Conservation (phyloP, 37 sponge, comb jelly and placozoan species). For the Amphimedon queenslandica region DNA sequence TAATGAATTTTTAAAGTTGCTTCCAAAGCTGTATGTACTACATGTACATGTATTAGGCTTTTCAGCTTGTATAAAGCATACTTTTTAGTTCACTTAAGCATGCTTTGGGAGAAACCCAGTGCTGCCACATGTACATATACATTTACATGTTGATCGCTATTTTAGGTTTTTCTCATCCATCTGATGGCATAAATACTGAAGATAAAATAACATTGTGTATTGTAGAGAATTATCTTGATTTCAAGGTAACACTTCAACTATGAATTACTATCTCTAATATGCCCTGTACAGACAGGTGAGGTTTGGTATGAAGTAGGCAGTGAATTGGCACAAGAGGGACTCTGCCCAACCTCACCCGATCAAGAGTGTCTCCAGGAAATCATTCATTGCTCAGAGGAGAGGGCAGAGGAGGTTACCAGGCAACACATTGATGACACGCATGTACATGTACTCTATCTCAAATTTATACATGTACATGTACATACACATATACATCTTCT, state of each 20-base stretch:
- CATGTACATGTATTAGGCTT: too few relatives aligned
- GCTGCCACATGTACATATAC: too few relatives aligned
- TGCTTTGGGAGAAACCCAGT: too few relatives aligned
- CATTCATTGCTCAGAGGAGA: conserved; percentile 66
- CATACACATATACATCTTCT: background rate
- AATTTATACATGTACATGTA: conserved; percentile 7
- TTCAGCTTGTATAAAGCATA: background rate
- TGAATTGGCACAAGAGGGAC: conserved; percentile 84
- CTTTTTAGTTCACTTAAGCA: background rate
- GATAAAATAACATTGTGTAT: conserved; percentile 87
- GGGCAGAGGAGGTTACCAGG: conserved; percentile 75
- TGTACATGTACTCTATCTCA: conserved; percentile 44
- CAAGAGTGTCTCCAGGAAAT: conserved; percentile 87
- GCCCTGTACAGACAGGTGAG: too few relatives aligned
- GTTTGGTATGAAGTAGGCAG: conserved; percentile 75
- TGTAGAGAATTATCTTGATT: conserved; percentile 84
- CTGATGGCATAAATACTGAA: conserved; percentile 60
- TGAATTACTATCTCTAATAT: background rate
- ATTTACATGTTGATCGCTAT: too few relatives aligned
- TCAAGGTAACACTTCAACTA: conserved; percentile 64
- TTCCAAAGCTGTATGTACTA: too few relatives aligned
- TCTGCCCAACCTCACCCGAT: conserved; percentile 86
- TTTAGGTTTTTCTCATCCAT: conserved; percentile 58
- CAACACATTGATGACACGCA: conserved; percentile 64
- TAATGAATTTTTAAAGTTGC: too few relatives aligned